Percentiles rank a stretch among this genome's conserved stretches.
phyloP scores from a whole-genome alignment of 2,797 vertebrate species.

The Valencia hispanica region DNA sequence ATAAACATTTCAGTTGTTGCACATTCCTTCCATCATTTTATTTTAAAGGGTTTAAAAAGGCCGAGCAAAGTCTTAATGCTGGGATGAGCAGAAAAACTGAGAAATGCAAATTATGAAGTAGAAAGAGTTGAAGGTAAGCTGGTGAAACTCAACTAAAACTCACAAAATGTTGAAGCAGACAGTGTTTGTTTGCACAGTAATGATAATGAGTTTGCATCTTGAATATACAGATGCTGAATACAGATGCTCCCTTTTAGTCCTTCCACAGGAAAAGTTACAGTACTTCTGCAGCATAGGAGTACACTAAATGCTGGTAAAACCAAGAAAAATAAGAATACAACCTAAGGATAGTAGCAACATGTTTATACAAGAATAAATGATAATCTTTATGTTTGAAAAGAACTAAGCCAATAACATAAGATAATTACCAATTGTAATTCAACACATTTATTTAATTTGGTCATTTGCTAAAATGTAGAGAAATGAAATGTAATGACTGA shows the following conservation, averaged over 20 bases:
- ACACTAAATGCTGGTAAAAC: no score
- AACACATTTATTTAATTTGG: no score
- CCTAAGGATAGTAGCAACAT: not conserved
- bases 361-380: not conserved
- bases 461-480: no score
- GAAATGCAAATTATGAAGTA: not conserved
- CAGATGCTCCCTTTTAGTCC: not conserved
- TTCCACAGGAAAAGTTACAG: not conserved
- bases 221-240: not conserved
- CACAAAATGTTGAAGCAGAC: not conserved
- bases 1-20: not conserved
- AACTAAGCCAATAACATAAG: no score
- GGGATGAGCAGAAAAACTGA: not conserved
- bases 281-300: no score
- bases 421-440: no score
- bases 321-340: not conserved
- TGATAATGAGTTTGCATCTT: not conserved
- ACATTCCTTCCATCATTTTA: not conserved
- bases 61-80: not conserved
- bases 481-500: no score
- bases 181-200: not conserved
- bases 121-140: not conserved
- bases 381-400: not conserved
- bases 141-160: not conserved
- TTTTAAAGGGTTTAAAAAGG: not conserved